These are phyloP conservation scores for Meganola albula DNA, from an alignment of 2,888 invertebrate genomes.

Conservation along the genomic window DNA sequence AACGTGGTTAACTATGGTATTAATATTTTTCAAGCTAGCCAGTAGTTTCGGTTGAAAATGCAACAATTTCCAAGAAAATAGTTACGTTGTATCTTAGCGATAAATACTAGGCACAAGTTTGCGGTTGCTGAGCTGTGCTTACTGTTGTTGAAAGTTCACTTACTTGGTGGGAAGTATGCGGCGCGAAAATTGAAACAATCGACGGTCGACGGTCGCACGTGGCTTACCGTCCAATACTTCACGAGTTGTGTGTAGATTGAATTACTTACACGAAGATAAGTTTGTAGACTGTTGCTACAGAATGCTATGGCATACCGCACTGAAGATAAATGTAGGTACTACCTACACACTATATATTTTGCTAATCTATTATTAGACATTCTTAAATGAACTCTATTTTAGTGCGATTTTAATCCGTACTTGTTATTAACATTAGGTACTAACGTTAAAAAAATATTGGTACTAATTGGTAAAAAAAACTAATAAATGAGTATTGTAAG, in stretches of 20 bases:
- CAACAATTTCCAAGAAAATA: too few relatives aligned
- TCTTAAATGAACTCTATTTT: too few relatives aligned
- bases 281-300: not conserved
- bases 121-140: constrained; percentile 20
- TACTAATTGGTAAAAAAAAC: too few relatives aligned
- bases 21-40: too few relatives aligned
- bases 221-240: constrained; percentile 23
- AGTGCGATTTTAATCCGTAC: too few relatives aligned
- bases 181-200: constrained; percentile 43
- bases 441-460: too few relatives aligned
- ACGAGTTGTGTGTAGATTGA: constrained; percentile 19
- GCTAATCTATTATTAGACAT: not conserved
- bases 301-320: not conserved
- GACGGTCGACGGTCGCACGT: constrained; percentile 25
- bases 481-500: too few relatives aligned
- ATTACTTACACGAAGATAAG: constrained; percentile 13
- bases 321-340: not conserved
- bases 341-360: not conserved
- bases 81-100: too few relatives aligned
- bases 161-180: constrained; percentile 45
- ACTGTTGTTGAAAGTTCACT: constrained; percentile 30
- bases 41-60: too few relatives aligned
- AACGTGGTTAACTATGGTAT: too few relatives aligned
- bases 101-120: too few relatives aligned
- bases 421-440: too few relatives aligned